These are phyloP conservation scores for Drosophila guanche DNA, from an alignment of 1,140 invertebrate species.

Conservation along the genomic window DNA sequence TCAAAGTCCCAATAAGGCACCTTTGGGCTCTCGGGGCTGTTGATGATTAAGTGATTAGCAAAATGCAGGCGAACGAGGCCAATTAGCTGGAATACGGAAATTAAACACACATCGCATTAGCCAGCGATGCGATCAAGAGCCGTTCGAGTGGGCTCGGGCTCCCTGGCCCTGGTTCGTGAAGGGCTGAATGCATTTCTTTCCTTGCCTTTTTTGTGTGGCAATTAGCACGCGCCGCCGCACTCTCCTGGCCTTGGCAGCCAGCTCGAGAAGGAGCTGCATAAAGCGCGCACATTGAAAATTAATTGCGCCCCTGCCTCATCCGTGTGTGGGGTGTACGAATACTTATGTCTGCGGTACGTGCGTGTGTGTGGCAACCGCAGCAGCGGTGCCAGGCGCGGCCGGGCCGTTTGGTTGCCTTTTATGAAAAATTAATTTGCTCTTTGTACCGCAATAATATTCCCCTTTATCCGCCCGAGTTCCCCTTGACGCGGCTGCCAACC, in stretches of 20 bases:
- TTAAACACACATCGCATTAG: constrained; percentile 53
- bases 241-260: constrained; percentile 38
- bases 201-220: constrained; percentile 56
- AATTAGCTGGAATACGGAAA: constrained; percentile 59
- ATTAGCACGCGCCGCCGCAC: constrained; percentile 63
- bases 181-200: constrained; percentile 38
- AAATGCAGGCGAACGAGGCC: constrained; percentile 43
- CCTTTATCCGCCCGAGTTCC: constrained; percentile 53
- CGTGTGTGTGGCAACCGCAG: constrained; percentile 41
- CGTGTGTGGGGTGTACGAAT: constrained; percentile 4
- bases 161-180: constrained; percentile 17
- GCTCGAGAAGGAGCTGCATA: constrained; percentile 64
- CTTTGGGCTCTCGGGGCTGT: constrained; percentile 2
- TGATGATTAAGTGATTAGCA: constrained; percentile 58
- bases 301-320: constrained; percentile 53
- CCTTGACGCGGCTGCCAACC: constrained; percentile 70
- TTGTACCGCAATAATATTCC: constrained; percentile 79
- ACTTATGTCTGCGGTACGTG: constrained; percentile 35
- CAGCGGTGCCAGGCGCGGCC: constrained; percentile 3
- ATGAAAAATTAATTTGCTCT: constrained; percentile 81
- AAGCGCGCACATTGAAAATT: constrained; percentile 76
- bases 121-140: constrained; percentile 43
- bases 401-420: constrained; percentile 68
- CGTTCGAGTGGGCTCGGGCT: constrained; percentile 26
- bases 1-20: background rate